phyloP scores from a whole-genome alignment of 2,113 vertebrate species.

The Gasterosteus aculeatus region DNA sequence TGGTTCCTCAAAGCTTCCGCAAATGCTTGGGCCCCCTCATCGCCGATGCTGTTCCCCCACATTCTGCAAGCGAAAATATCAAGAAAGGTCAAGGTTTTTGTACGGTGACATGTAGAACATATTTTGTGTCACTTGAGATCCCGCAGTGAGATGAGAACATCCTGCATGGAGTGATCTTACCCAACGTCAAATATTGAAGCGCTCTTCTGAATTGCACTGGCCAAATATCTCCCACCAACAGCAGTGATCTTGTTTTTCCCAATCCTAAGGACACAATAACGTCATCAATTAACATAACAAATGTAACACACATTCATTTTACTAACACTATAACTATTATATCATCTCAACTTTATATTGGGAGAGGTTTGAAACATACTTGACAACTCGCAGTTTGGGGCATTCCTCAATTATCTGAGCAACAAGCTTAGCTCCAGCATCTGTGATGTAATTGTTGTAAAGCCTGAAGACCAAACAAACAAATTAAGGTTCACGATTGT shows the following conservation, averaged over 20 bases:
- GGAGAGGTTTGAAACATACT: slow-evolving; percentile 80
- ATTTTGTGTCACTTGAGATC: not conserved
- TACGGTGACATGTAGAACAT: not conserved
- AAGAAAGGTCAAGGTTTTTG: too few species aligned
- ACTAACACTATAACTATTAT: not conserved
- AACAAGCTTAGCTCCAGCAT: slow-evolving; percentile 87
- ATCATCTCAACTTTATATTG: not conserved
- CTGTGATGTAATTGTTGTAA: slow-evolving; percentile 94
- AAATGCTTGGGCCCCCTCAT: slow-evolving; percentile 91
- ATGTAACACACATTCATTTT: not conserved
- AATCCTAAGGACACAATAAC: slow-evolving; percentile 78
- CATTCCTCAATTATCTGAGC: slow-evolving; percentile 91
- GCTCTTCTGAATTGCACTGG: slow-evolving; percentile 87
- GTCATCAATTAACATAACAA: slow-evolving; percentile 1
- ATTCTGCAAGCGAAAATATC: slow-evolving; percentile 80
- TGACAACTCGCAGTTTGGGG: slow-evolving; percentile 84
- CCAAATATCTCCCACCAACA: slow-evolving; percentile 87
- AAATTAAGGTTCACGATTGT: not conserved
- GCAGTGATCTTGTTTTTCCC: slow-evolving; percentile 90
- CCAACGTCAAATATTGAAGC: slow-evolving; percentile 89
- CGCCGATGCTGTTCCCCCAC: slow-evolving; percentile 95
- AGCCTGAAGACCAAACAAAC: slow-evolving; percentile 79
- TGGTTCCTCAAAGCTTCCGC: slow-evolving; percentile 90
- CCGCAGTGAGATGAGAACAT: not conserved
- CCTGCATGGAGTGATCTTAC: slow-evolving; percentile 71